Percentiles rank a stretch among this genome's conserved stretches.
Conservation (phyloP, 1,140 invertebrate species). For the Mercenaria mercenaria region DNA sequence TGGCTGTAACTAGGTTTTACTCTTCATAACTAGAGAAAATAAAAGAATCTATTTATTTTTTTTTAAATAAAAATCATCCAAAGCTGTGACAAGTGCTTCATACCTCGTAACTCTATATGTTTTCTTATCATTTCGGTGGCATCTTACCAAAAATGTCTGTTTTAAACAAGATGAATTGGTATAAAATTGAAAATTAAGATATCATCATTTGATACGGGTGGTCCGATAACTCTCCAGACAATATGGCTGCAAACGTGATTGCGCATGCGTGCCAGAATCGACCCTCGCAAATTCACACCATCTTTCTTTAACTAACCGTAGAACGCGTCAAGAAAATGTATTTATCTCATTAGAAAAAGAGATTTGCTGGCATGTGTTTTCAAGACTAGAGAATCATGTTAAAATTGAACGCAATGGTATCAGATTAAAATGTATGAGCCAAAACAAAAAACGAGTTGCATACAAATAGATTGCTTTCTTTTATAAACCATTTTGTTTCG, state of each 20-base stretch:
- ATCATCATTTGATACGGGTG: conserved; percentile 47
- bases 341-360: conserved; percentile 41
- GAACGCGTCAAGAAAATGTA: conserved; percentile 64
- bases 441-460: conserved; percentile 6
- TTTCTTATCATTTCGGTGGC: conserved; percentile 23
- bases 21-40: too few species aligned
- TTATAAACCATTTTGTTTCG: too few species aligned
- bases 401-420: conserved; percentile 24
- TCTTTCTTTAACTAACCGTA: conserved; percentile 60
- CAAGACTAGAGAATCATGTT: conserved; percentile 13
- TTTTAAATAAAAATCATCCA: too few species aligned
- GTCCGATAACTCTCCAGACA: conserved; percentile 61
- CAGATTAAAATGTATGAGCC: conserved; percentile 28
- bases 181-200: conserved; percentile 68
- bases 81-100: too few species aligned
- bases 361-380: conserved; percentile 61
- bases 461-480: background rate
- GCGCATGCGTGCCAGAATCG: conserved; percentile 55
- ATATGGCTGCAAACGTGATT: conserved; percentile 52
- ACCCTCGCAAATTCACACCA: conserved; percentile 69
- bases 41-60: too few species aligned
- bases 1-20: too few species aligned
- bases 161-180: conserved; percentile 56
- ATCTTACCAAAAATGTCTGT: conserved; percentile 52
- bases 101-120: too few species aligned